phyloP scores from a whole-genome alignment of 2,113 vertebrate species.

The Elgaria multicarinata region DNA sequence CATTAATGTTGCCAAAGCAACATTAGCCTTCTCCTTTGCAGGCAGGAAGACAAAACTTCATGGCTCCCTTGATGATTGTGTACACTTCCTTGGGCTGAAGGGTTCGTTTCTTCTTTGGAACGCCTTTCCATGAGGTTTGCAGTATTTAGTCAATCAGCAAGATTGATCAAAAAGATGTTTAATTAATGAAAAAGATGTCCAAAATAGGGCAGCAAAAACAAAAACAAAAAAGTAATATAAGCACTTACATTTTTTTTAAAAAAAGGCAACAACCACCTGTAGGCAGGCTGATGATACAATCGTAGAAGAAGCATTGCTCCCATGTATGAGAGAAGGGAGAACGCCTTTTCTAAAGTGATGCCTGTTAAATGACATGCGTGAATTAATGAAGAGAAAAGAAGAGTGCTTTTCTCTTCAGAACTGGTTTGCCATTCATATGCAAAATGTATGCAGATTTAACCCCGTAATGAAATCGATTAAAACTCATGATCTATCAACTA shows the following conservation, averaged over 20 bases:
- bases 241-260: background rate
- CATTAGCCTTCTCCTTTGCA: too few relatives aligned
- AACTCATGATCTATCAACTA: background rate
- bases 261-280: background rate
- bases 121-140: background rate
- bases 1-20: background rate
- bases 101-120: background rate
- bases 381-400: background rate
- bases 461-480: background rate
- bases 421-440: background rate
- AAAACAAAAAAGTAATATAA: background rate
- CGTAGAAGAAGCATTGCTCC: background rate
- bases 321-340: background rate
- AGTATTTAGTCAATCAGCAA: background rate
- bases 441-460: background rate
- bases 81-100: background rate
- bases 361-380: background rate
- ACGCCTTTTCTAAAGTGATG: slow-evolving; percentile 4
- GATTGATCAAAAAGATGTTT: background rate
- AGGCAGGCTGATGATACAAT: background rate
- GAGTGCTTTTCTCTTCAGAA: background rate
- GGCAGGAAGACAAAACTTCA: background rate
- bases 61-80: background rate
- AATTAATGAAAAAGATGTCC: background rate
- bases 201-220: background rate